Evolutionary conservation across 2,113 vertebrate species (phyloP).

Genomic region (Himantopus leucocephalus): DNA sequence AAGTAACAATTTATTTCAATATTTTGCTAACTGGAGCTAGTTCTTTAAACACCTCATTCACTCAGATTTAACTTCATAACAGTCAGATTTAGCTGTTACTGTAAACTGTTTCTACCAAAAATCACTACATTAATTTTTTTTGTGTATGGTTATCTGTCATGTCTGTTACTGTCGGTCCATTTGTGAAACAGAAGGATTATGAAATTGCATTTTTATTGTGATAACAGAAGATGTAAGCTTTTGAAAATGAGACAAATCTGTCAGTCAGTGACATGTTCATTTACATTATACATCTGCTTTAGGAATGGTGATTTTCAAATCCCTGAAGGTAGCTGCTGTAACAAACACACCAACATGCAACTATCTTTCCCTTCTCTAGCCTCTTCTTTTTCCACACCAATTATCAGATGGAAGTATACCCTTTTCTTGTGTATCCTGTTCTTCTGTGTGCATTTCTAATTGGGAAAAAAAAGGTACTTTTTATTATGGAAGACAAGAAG

Average conservation of each 20-base stretch:
- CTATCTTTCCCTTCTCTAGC: background rate
- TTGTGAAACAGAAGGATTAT: background rate
- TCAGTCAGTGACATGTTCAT: background rate
- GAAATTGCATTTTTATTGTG: background rate
- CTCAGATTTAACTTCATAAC: background rate
- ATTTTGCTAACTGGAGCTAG: background rate
- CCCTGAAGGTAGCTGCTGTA: background rate
- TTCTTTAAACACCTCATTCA: background rate
- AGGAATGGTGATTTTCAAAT: background rate
- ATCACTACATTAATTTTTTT: background rate
- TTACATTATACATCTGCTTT: background rate
- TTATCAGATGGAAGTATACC: background rate
- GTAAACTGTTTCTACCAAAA: background rate
- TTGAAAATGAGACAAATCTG: background rate
- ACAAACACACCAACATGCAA: background rate
- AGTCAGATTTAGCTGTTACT: background rate
- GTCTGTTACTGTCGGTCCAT: background rate
- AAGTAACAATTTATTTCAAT: background rate
- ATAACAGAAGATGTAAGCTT: background rate
- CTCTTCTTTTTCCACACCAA: background rate
- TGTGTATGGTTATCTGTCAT: background rate
- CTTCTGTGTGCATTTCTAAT: background rate
- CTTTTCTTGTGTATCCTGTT: background rate
- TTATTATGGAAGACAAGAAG: background rate
- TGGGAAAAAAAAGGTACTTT: background rate